Evolutionary conservation across 2,797 vertebrate species (phyloP).

Genomic region (Myotis planiceps): DNA sequence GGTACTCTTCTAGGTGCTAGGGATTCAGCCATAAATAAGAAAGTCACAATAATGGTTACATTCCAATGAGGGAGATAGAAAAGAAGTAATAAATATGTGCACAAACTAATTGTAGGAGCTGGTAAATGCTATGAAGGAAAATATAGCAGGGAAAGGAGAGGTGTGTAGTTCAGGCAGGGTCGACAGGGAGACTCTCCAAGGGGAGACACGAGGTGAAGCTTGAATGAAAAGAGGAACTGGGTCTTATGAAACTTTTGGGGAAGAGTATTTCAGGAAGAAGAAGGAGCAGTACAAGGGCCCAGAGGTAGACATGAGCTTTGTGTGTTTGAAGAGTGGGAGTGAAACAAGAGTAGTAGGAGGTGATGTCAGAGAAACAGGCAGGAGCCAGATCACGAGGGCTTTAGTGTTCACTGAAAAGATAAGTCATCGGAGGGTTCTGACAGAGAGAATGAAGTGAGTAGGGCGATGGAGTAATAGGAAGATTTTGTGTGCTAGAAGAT

Average conservation of each 20-base stretch:
- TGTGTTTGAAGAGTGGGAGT: neutral
- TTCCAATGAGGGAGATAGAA: neutral
- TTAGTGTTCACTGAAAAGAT: neutral
- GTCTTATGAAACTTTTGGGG: neutral
- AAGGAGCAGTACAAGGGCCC: neutral
- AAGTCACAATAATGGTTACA: neutral
- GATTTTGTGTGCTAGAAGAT: neutral
- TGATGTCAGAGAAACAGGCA: neutral
- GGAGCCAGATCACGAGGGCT: neutral
- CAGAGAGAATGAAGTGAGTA: neutral
- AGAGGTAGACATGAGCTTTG: neutral
- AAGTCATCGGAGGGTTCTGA: neutral
- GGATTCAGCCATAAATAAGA: neutral
- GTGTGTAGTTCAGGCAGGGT: neutral
- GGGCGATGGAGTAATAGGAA: neutral
- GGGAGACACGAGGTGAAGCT: neutral
- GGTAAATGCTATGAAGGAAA: neutral
- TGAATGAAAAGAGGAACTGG: neutral
- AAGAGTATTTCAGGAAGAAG: neutral
- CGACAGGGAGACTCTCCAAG: neutral
- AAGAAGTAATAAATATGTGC: neutral
- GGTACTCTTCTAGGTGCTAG: neutral
- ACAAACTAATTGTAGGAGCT: neutral
- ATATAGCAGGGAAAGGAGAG: neutral
- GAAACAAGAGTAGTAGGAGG: neutral